Evolutionary conservation across 2,888 invertebrate species (phyloP), one percentile per base, ranked within the genome.

Genomic region (Philhelius pedissequus): DNA sequence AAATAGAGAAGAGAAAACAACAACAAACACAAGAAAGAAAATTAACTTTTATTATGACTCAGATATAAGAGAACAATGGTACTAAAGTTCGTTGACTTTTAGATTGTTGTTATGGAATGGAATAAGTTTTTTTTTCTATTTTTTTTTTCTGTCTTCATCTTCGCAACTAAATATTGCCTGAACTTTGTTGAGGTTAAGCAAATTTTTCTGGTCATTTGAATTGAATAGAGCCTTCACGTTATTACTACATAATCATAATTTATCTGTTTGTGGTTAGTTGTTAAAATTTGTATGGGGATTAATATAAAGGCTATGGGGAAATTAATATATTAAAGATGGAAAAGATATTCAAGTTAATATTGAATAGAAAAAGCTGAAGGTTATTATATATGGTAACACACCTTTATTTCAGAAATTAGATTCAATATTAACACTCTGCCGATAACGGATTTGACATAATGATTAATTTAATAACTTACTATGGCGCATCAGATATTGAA

Each of bases 11-110:
- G 9, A 60, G 25, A 40, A 60, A 25, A 60, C 25, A 58, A 38
- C 38, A 9, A 40, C n/a, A 11, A 60, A 22, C 2, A 38, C 7
- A 20, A 8, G 7, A 20, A 60, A 38, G 40, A 13, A 40, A 60
- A 40, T 27, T 60, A 40, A 40, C 25, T 60, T 40, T 40, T 40
- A 35, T 56, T 35, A 60, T 60, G 60, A 60, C n/a, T 60, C 60
- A 60, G 15, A n/a, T 38, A 56, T 20, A 56, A 20, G 38, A 60
- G 40, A 60, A 40, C 40, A 40, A 60, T 40, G 25, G 60, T 38
- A n/a, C 9, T 43, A 9, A 27, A 43, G 60, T 60, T 60, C 60
- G 40, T 43, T 60, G 60, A 40, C 60, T 60, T 40, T 38, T 7
- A 32, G 20, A 52, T 52, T 52, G 52, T 22, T 56, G 56, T 32